Evolutionary conservation across 1,140 invertebrate genomes (phyloP).

Genomic region (Drosophila repleta): DNA sequence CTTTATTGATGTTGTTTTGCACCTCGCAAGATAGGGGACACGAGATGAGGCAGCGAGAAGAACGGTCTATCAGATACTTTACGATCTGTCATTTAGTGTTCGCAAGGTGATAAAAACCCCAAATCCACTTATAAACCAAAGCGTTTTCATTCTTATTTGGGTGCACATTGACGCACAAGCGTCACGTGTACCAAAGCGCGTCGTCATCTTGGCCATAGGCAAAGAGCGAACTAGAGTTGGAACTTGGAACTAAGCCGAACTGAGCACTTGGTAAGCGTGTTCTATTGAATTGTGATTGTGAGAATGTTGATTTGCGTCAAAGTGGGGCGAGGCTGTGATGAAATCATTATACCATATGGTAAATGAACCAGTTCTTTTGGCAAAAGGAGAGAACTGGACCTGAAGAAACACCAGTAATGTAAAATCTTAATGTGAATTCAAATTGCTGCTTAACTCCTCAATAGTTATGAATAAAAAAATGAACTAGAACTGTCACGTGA

Average conservation of each 20-base stretch:
- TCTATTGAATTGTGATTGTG: background rate
- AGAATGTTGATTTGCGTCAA: background rate
- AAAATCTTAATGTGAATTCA: background rate
- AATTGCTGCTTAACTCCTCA: background rate
- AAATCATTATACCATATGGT: no score
- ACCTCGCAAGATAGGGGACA: background rate
- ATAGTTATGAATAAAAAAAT: background rate
- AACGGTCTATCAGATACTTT: constrained; percentile 14
- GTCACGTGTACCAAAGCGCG: constrained; percentile 22
- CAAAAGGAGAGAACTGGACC: no score
- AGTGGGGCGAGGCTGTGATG: background rate
- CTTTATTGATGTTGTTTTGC: constrained; percentile 2
- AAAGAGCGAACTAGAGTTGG: background rate
- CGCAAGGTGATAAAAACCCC: constrained; percentile 11
- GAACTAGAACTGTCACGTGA: background rate
- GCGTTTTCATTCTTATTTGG: constrained; percentile 8
- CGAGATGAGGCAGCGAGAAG: background rate
- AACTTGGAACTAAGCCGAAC: background rate
- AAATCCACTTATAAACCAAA: constrained; percentile 16
- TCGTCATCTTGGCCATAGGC: background rate
- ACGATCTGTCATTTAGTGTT: constrained; percentile 15
- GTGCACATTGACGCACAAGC: constrained; percentile 19
- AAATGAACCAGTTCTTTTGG: no score
- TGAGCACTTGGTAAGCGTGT: background rate
- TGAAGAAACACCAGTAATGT: background rate